These are phyloP conservation scores for Myocastor coypus DNA, from an alignment of 2,113 vertebrate species.

Conservation along the genomic window DNA sequence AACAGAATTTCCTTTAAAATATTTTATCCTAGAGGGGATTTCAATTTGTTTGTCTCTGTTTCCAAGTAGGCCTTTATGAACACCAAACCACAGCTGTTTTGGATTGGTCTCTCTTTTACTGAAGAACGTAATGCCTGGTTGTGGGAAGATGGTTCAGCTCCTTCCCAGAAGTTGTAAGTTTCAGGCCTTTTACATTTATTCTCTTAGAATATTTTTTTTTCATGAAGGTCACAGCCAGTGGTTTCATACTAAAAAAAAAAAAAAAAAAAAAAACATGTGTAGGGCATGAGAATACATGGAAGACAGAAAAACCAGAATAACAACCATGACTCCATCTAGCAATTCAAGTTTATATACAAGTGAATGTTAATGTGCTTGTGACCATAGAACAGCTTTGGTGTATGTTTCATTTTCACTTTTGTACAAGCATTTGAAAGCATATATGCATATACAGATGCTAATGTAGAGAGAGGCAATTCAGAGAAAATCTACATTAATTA, in stretches of 20 bases:
- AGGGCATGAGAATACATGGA: background rate
- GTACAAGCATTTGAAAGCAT: background rate
- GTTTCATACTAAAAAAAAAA: background rate
- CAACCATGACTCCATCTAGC: background rate
- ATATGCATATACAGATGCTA: background rate
- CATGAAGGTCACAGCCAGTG: background rate
- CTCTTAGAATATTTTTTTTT: background rate
- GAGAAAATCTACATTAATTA: background rate
- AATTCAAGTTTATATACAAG: background rate
- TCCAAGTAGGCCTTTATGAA: conserved; percentile 10
- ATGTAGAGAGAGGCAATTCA: background rate
- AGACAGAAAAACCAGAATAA: background rate
- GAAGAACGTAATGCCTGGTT: background rate
- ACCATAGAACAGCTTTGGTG: background rate
- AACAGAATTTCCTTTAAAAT: background rate
- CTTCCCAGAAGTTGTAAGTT: conserved; percentile 54
- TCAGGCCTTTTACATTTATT: background rate
- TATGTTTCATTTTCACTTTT: background rate
- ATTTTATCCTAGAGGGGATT: background rate
- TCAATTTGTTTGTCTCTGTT: background rate
- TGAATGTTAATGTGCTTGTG: background rate
- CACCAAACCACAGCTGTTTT: background rate
- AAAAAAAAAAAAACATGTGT: too few relatives aligned
- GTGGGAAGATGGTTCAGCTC: conserved; percentile 39
- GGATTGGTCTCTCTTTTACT: conserved; percentile 48